Conservation (phyloP, 2,888 invertebrate species). For the Pristionchus entomophagus region DNA sequence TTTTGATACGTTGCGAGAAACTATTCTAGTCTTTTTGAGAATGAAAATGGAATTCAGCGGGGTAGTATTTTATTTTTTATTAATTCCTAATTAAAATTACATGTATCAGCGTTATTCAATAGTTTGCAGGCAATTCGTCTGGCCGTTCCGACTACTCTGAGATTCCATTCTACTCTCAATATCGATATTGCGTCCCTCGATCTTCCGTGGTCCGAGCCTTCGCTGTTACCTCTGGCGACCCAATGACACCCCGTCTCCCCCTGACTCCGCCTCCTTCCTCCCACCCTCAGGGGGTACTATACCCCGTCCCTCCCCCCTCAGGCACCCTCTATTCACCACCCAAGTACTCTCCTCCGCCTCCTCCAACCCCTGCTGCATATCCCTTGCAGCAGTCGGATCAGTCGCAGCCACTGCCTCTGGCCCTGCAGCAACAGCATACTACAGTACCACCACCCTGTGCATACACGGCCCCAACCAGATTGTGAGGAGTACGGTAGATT, state of each 20-base stretch:
- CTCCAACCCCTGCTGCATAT: neutral
- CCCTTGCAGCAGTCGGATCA: too few species aligned
- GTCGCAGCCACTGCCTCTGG: neutral
- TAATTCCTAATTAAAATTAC: too few species aligned
- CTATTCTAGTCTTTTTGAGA: too few species aligned
- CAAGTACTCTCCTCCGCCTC: constrained; percentile 27
- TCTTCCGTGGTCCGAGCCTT: neutral
- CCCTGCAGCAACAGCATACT: constrained; percentile 13
- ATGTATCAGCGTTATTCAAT: too few species aligned
- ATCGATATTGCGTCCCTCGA: constrained; percentile 13
- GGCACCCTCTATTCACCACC: constrained; percentile 11
- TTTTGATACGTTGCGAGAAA: too few species aligned
- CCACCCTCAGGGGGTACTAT: neutral
- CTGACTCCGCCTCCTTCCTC: constrained; percentile 19
- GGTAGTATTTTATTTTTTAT: too few species aligned
- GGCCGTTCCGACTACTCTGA: constrained; percentile 19
- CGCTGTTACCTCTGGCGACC: neutral
- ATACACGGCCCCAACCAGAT: constrained; percentile 3
- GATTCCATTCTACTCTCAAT: neutral
- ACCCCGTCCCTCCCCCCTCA: neutral
- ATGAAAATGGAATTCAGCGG: too few species aligned
- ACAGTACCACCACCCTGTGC: neutral
- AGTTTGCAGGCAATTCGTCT: neutral
- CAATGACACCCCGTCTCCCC: neutral
- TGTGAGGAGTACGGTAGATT: neutral